A percentile compares a stretch with the other conserved stretches of the same genome.
phyloP scores from a whole-genome alignment of 2,113 vertebrate species.

The Zosterops borbonicus region DNA sequence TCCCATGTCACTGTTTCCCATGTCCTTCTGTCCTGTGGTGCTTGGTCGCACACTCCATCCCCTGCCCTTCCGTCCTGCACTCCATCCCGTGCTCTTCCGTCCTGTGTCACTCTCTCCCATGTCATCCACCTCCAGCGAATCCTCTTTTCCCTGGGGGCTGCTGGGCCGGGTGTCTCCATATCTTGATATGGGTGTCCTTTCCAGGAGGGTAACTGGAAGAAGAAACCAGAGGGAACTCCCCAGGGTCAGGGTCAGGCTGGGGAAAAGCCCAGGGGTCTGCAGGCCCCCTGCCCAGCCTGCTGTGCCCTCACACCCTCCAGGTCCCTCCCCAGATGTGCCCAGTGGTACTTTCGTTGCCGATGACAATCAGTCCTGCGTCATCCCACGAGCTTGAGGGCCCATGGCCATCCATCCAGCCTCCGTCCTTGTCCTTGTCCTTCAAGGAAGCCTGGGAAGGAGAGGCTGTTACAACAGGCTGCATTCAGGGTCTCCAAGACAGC shows the following conservation, averaged over 20 bases:
- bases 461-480: not conserved
- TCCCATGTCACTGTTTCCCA: too few species aligned
- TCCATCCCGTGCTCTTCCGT: not conserved
- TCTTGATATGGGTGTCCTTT: not conserved
- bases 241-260: not conserved
- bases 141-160: not conserved
- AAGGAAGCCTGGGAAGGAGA: conserved; percentile 26
- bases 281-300: not conserved
- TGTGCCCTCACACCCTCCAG: not conserved
- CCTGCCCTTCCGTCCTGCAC: not conserved
- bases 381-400: rapidly evolving
- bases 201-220: not conserved
- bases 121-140: not conserved
- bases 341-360: not conserved
- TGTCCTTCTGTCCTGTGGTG: not conserved
- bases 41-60: not conserved
- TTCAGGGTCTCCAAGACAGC: not conserved
- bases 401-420: not conserved
- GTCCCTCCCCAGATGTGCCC: not conserved
- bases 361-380: not conserved
- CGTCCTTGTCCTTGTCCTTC: conserved; percentile 22
- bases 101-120: not conserved
- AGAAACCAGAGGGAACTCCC: not conserved
- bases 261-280: not conserved
- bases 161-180: rapidly evolving